Evolutionary conservation across 2,113 vertebrate species (phyloP).

Genomic region (Tursiops truncatus): DNA sequence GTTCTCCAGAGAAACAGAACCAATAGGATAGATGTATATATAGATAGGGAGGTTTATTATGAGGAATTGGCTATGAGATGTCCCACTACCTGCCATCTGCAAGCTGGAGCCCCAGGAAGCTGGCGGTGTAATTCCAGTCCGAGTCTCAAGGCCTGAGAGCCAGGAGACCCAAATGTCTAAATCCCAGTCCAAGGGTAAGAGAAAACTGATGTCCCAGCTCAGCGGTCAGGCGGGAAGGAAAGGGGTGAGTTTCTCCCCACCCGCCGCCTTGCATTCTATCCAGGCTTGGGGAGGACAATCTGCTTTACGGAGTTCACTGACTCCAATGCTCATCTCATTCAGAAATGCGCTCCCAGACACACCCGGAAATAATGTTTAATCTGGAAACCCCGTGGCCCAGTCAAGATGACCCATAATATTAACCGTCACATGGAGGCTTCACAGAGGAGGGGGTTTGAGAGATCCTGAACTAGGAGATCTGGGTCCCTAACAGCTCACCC

Average conservation of each 20-base stretch:
- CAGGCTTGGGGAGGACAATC: not conserved
- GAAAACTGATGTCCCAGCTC: not conserved
- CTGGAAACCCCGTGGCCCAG: not conserved
- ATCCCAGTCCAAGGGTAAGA: not conserved
- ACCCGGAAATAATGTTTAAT: not conserved
- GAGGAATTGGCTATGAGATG: not conserved
- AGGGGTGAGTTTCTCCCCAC: not conserved
- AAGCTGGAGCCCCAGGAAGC: not conserved
- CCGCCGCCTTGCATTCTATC: not conserved
- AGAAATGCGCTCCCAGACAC: not conserved
- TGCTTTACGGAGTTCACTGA: not conserved
- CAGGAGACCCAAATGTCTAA: not conserved
- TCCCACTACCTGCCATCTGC: not conserved
- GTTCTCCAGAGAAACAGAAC: not conserved
- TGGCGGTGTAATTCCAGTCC: not conserved
- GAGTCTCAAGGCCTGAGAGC: not conserved
- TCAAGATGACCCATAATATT: not conserved
- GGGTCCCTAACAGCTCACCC: rapidly evolving
- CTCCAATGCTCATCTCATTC: not conserved
- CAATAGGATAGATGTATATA: no score
- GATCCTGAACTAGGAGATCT: not conserved
- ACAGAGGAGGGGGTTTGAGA: not conserved
- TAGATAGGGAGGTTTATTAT: not conserved
- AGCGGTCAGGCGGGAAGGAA: not conserved
- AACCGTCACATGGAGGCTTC: not conserved